phyloP scores from a whole-genome alignment of 2,888 invertebrate genomes.

The Lithodes maja region DNA sequence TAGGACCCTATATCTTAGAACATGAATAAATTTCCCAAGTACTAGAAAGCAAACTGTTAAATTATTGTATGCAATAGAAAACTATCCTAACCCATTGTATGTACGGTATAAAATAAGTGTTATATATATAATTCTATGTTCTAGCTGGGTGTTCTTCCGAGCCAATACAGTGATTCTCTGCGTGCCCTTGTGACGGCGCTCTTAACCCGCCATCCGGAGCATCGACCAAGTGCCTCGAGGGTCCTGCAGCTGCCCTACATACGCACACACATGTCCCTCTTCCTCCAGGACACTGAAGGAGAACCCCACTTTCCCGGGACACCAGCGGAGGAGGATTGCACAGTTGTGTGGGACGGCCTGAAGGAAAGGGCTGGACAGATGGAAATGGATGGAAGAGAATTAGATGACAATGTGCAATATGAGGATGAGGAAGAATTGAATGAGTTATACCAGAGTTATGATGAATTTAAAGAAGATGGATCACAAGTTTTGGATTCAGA shows the following conservation, averaged over 20 bases:
- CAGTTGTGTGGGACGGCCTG: not conserved
- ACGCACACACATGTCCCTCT: slow-evolving; percentile 41
- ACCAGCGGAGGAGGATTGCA: not conserved
- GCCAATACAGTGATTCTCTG: slow-evolving; percentile 40
- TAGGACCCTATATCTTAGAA: no score
- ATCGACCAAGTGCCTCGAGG: slow-evolving; percentile 42
- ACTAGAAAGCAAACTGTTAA: no score
- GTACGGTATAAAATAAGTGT: no score
- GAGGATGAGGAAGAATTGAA: not conserved
- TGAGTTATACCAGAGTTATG: not conserved
- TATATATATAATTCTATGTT: not conserved
- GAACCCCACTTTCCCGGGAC: not conserved
- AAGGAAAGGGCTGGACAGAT: not conserved
- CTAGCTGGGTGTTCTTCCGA: not conserved
- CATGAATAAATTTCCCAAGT: no score
- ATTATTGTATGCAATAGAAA: no score
- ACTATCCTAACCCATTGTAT: no score
- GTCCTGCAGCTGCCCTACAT: slow-evolving; percentile 43
- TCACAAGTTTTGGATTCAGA: not conserved
- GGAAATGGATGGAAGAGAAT: not conserved
- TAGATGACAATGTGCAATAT: not conserved
- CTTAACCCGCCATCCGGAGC: slow-evolving; percentile 33
- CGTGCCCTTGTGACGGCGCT: slow-evolving; percentile 22
- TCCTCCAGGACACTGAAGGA: slow-evolving; percentile 51
- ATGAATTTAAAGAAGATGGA: not conserved